Evolutionary conservation across 2,888 invertebrate genomes (phyloP), one percentile per base, ranked within the genome.

Genomic region (Drosophila picticornis): DNA sequence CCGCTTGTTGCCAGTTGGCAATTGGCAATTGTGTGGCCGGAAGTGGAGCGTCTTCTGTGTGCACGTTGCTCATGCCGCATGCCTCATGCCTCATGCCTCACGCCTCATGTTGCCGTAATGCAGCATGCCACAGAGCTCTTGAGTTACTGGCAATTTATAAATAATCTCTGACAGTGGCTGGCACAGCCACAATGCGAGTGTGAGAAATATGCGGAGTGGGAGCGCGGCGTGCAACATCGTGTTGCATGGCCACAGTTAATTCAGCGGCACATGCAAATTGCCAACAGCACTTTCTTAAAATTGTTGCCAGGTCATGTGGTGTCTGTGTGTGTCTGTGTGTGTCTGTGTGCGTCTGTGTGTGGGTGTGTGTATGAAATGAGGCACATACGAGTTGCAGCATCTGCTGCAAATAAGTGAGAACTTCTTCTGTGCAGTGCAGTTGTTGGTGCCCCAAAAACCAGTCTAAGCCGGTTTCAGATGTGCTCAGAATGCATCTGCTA

Each of bases 191-290:
- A 75, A 75, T 75, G 60, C n/a, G n/a, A 40, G 29, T 53, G 38
- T 76, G 77, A 46, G 77, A 77, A 76, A 77, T 65, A 58, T 51
- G 53, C 68, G 58, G 59, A 61, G 55, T 38, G 50, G 56, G 40
- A 29, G 74, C 72, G 63, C 51, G 29, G 25, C 57, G 43, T 72
- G 60, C 72, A 62, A 64, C 77, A 51, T 53, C 31, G 56, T 76
- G 66, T 67, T 76, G 70, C 71, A 63, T 31, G 56, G 51, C 29
- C 53, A 53, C 71, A 75, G 66, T 64, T 67, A 68, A 75, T 76
- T 76, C 64, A 59, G 75, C 72, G 72, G 67, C 76, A 73, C 73
- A 80, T 79, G 80, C 78, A 80, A 79, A 79, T 80, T 80, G 80
- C 76, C 72, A 64, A 50, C 40, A 76, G 76, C 72, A 76, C 29